Base-by-base conservation (phyloP, 2,113 vertebrate genomes). In the Coryphaenoides rupestris region DNA sequence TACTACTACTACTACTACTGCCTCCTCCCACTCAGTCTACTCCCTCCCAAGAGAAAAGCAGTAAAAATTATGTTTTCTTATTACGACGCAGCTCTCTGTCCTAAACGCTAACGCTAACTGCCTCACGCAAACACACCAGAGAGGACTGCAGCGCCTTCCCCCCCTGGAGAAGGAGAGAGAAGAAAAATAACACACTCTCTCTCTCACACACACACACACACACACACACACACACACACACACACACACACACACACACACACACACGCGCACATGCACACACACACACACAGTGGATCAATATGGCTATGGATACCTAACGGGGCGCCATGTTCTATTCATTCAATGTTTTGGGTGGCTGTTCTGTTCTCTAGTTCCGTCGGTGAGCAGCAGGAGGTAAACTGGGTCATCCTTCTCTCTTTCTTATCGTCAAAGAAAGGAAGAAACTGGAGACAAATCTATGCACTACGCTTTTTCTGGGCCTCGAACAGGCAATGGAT, bases 391-490 rank as follows among this genome's bases (percentile, higher is more conserved):
- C 58, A 33, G 52, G 0, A 26, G 56, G 50, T 63, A 76, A 83
- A 87, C 72, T 87, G 75, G 81, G 81, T 84, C 86, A 86, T 12
- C 21, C n/a, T 15, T 24, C 66, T 78, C 23, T 45, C 40, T 45
- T 12, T 45, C 40, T 45, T 12, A 5, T 45, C 13, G 5, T 5
- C 40, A 45, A 13, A 5, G 5, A 45, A n/a, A n/a, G n/a, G n/a
- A 45, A 45, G 40, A 13, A 5, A 45, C 5, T 45, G 40, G 40
- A 5, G 40, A 45, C n/a, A n/a, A n/a, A n/a, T n/a, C n/a, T n/a
- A n/a, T n/a, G n/a, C n/a, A n/a, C n/a, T n/a, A n/a, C n/a, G n/a
- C n/a, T n/a, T n/a, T n/a, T n/a, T n/a, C n/a, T n/a, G n/a, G n/a
- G n/a, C n/a, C n/a, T n/a, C n/a, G n/a, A n/a, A n/a, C n/a, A n/a